phyloP scores from a whole-genome alignment of 1,140 invertebrate species.

The Neotoxoptera formosana region DNA sequence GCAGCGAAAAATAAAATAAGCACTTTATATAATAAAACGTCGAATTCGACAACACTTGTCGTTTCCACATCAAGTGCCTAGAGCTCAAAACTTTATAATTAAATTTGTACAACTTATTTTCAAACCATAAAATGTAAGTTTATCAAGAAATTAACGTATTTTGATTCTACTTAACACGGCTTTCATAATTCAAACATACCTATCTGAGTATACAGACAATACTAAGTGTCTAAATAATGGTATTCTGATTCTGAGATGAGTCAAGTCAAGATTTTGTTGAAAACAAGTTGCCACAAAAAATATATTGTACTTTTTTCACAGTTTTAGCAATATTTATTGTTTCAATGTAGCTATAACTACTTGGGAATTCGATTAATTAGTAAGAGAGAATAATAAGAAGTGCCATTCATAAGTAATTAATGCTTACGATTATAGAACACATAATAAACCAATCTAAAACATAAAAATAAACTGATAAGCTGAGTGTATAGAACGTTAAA shows the following conservation, averaged over 20 bases:
- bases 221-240: neutral
- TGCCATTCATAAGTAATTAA: no score
- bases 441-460: neutral
- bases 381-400: no score
- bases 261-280: neutral
- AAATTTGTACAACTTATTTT: neutral
- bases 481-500: neutral
- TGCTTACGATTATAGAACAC: neutral
- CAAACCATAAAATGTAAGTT: neutral
- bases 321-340: neutral
- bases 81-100: neutral
- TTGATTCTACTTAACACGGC: neutral
- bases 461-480: neutral
- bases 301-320: neutral
- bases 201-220: neutral
- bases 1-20: neutral
- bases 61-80: neutral
- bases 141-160: neutral
- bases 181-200: neutral
- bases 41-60: neutral
- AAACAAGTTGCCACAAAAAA: neutral
- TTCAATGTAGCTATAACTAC: neutral
- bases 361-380: no score
- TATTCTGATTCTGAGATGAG: neutral
- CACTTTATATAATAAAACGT: neutral